Base-by-base conservation (phyloP, 2,888 invertebrate species). In the Elmis aenea region DNA sequence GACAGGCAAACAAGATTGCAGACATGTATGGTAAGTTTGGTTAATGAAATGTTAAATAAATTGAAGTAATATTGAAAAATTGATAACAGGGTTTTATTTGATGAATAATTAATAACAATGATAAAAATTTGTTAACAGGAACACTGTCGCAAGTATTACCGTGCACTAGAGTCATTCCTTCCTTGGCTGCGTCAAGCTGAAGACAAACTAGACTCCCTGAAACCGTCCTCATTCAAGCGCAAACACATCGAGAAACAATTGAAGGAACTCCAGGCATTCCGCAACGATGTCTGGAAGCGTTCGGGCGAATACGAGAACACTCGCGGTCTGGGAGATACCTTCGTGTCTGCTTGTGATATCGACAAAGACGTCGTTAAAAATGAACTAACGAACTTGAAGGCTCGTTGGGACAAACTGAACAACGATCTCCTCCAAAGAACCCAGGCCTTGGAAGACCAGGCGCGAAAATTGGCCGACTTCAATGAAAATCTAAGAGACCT, bases 231-330 rank as follows among this genome's bases (percentile, higher is more conserved):
- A 1, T 85, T 92, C 68, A 86, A 87, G 45, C 85, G 87, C 59
- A 80, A 84, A 39, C 89, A 90, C 52, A 81, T 93, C 9, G 91
- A 91, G 59, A 85, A 85, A 51, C 91, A 92, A 61, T 71, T 95
- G 3, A 82, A 85, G 32, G 93, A 94, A 54, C 70, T 94, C 34
- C 90, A 92, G 57, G 78, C 79, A 28, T 86, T 95, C 73, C 80
- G 93, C 53, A 93, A 92, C 57, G 95, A 95, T 55, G 83, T 94
- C 1, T 88, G 92, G 84, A 90, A 92, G 65, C 88, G 87, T 57
- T 87, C 90, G 8, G 92, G 92, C 5, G 95, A 95, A 67, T 93
- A 85, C 56, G 95, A 95, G 58, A 89, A 87, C 64, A 85, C 87
- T 49, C 81, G 82, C 59, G 82, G 83, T 0, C 70, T 89, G 2